Conservation (phyloP, 2,888 invertebrate species). For the Scaptomyza tumidula region DNA sequence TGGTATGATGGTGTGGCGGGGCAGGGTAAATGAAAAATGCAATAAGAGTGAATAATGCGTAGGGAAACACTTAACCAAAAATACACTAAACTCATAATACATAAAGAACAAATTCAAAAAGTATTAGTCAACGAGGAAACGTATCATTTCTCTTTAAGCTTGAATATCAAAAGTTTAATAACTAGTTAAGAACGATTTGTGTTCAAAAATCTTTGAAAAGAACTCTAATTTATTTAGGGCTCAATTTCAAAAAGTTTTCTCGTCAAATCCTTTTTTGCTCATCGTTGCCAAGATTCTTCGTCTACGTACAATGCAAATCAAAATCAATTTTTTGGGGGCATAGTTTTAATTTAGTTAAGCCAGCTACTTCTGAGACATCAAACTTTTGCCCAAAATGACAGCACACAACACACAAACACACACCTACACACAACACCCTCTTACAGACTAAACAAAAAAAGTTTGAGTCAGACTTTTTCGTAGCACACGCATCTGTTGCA, state of each 20-base stretch:
- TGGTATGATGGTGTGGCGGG: not conserved
- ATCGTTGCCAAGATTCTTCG: not conserved
- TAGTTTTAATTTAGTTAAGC: constrained; percentile 70
- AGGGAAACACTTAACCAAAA: not conserved
- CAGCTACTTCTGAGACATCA: constrained; percentile 30
- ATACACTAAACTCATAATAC: not conserved
- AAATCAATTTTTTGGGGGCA: constrained; percentile 43
- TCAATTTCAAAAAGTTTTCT: constrained; percentile 36
- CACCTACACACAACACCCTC: not conserved
- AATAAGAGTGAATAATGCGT: not conserved
- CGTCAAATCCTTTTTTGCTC: constrained; percentile 7
- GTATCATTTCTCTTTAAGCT: too few species aligned
- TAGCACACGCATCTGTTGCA: constrained; percentile 60
- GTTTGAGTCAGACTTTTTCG: constrained; percentile 21
- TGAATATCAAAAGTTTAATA: not conserved
- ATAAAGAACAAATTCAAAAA: not conserved
- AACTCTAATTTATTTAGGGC: constrained; percentile 27
- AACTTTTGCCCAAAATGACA: constrained; percentile 49
- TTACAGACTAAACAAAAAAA: constrained; percentile 32
- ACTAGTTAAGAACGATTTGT: not conserved
- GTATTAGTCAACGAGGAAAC: too few species aligned
- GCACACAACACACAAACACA: constrained; percentile 18
- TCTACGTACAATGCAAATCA: constrained; percentile 14
- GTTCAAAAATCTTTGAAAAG: not conserved
- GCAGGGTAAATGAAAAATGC: not conserved